These are phyloP conservation scores for Synanthedon vespiformis DNA, from an alignment of 2,888 invertebrate species.

Conservation along the genomic window DNA sequence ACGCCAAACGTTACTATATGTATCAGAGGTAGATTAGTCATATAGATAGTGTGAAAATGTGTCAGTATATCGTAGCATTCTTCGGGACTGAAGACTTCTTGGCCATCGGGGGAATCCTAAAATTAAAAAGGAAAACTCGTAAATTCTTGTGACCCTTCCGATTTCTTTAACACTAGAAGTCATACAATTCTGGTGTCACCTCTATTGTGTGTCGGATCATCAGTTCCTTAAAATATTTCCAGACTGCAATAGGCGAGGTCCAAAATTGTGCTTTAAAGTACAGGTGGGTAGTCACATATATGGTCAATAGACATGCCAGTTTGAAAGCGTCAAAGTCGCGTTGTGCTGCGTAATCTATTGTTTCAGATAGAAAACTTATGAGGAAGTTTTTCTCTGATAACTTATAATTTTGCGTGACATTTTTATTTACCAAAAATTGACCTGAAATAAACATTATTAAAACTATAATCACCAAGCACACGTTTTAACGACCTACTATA, in stretches of 20 bases:
- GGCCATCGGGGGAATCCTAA: constrained; percentile 49
- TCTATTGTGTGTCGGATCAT: constrained; percentile 53
- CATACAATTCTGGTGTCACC: constrained; percentile 16
- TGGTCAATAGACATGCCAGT: constrained; percentile 36
- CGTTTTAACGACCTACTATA: too few relatives aligned
- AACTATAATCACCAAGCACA: not conserved
- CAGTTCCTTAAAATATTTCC: constrained; percentile 48
- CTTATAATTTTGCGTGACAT: constrained; percentile 31
- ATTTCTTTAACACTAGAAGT: too few relatives aligned
- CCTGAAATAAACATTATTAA: constrained; percentile 17
- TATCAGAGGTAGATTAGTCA: constrained; percentile 52
- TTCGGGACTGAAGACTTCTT: constrained; percentile 44
- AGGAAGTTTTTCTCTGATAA: constrained; percentile 41
- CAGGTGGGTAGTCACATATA: constrained; percentile 40
- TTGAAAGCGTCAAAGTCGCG: constrained; percentile 36
- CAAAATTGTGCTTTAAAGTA: constrained; percentile 55
- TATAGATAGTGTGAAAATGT: constrained; percentile 50
- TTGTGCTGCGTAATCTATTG: constrained; percentile 45
- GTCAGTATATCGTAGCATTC: constrained; percentile 54
- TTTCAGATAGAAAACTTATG: constrained; percentile 28
- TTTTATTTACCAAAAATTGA: constrained; percentile 34
- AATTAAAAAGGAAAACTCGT: constrained; percentile 5
- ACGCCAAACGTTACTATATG: constrained; percentile 48
- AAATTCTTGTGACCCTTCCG: too few relatives aligned
- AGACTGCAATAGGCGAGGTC: constrained; percentile 34